Percentiles rank a stretch among this genome's conserved stretches.
Evolutionary conservation across 2,888 invertebrate genomes (phyloP).

Genomic region (Phortica okadai): DNA sequence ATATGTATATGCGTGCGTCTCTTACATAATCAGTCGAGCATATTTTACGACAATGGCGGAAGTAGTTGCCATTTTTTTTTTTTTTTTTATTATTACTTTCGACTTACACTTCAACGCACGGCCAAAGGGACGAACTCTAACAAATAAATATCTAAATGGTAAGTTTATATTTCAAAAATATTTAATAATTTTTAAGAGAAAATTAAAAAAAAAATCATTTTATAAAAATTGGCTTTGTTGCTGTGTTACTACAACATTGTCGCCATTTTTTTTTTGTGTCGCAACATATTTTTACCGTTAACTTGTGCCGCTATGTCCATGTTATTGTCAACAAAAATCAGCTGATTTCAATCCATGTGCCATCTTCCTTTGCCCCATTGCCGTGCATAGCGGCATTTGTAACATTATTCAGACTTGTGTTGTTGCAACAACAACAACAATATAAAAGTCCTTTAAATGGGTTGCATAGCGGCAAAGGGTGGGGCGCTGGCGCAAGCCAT

Average conservation of each 20-base stretch:
- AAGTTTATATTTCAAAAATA: neutral
- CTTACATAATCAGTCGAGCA: slow-evolving; percentile 27
- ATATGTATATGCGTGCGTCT: neutral
- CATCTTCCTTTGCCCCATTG: neutral
- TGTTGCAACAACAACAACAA: no score
- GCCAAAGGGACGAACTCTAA: no score
- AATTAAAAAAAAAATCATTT: no score
- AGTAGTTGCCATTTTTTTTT: neutral
- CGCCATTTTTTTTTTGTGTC: neutral
- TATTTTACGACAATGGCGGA: neutral
- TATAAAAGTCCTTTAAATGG: no score
- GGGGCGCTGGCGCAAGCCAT: no score
- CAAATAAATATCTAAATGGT: neutral
- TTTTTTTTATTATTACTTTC: no score
- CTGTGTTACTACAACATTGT: no score
- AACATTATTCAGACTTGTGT: neutral
- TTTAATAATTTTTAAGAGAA: no score
- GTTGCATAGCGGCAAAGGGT: no score
- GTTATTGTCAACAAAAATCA: slow-evolving; percentile 10
- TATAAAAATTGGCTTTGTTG: no score
- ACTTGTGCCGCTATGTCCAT: no score
- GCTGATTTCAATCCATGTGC: slow-evolving; percentile 8
- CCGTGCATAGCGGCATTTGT: neutral
- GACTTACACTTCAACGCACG: no score
- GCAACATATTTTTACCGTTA: neutral